Conservation (phyloP, 2,797 vertebrate species). For the Luscinia luscinia region DNA sequence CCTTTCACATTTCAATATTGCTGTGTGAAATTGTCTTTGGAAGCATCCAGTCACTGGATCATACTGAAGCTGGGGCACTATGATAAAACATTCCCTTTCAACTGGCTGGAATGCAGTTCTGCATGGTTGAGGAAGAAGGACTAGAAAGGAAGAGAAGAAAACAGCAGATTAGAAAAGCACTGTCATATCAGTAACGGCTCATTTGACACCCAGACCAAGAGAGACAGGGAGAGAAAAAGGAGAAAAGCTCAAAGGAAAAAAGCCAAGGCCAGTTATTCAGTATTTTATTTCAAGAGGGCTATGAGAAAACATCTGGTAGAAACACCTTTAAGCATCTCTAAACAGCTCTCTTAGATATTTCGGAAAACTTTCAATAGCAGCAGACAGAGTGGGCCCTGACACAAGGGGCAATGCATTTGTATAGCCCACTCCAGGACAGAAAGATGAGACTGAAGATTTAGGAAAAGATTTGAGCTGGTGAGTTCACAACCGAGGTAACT, state of each 20-base stretch:
- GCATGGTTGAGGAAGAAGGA: neutral
- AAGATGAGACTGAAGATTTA: neutral
- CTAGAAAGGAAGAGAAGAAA: neutral
- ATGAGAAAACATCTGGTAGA: neutral
- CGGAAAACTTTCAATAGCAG: neutral
- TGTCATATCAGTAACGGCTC: neutral
- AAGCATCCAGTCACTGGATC: neutral
- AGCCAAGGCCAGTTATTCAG: neutral
- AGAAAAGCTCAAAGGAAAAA: neutral
- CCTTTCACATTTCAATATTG: neutral
- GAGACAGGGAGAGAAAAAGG: neutral
- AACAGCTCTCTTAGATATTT: neutral
- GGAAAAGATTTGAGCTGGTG: neutral
- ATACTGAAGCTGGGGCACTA: neutral
- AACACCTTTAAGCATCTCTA: neutral
- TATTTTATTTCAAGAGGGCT: rapidly evolving
- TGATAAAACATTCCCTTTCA: neutral
- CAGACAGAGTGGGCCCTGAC: neutral
- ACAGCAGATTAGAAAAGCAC: neutral
- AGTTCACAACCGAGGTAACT: neutral
- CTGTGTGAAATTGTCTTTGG: neutral
- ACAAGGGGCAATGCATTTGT: neutral
- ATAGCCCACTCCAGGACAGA: rapidly evolving
- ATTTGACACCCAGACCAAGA: neutral
- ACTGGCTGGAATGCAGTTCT: neutral